These are phyloP conservation scores for Tyto alba DNA, from an alignment of 2,113 vertebrate species.

Conservation along the genomic window DNA sequence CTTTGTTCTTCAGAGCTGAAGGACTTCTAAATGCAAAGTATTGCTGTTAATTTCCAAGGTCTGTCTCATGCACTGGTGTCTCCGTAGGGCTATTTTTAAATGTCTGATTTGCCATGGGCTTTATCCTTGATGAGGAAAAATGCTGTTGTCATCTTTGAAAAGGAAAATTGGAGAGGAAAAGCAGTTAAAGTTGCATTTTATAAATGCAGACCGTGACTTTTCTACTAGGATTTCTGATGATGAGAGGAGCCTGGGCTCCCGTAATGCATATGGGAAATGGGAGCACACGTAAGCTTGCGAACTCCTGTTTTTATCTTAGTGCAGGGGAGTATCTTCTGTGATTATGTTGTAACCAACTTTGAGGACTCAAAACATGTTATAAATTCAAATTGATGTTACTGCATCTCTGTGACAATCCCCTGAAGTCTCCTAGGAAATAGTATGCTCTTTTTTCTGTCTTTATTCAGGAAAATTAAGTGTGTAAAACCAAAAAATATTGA, in stretches of 20 bases:
- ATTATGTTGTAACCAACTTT: not conserved
- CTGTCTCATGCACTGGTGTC: not conserved
- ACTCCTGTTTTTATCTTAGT: not conserved
- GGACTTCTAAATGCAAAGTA: not conserved
- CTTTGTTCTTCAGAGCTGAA: not conserved
- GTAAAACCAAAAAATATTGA: not conserved
- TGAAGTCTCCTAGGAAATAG: not conserved
- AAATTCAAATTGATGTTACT: not conserved
- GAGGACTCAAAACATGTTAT: not conserved
- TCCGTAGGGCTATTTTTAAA: not conserved
- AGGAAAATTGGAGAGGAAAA: not conserved
- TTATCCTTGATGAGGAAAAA: not conserved
- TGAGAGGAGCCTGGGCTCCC: not conserved
- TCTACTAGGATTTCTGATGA: not conserved
- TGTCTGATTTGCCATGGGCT: not conserved
- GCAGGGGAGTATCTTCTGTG: constrained; percentile 9
- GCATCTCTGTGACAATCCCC: constrained; percentile 7
- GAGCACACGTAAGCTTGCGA: not conserved
- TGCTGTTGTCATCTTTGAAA: not conserved
- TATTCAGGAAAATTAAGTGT: constrained; percentile 21
- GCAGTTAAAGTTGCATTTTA: not conserved
- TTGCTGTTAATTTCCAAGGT: not conserved
- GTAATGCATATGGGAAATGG: not conserved
- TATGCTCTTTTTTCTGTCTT: not conserved
- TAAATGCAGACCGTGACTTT: not conserved